Base-by-base conservation (phyloP, 2,797 vertebrate species). In the Spea hammondii region DNA sequence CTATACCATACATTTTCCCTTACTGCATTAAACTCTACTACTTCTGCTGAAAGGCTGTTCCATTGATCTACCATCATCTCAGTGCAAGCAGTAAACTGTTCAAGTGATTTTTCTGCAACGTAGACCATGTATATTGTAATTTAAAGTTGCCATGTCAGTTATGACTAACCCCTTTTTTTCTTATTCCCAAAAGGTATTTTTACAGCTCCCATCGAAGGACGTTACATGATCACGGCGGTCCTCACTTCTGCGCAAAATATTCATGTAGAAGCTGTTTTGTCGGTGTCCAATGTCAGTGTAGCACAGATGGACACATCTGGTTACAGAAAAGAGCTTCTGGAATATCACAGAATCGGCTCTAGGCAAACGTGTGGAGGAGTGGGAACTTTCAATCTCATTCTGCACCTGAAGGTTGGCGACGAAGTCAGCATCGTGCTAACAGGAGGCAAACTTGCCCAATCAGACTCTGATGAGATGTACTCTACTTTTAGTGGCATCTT, bases 401-500 rank as follows among this genome's bases (percentile, higher is more conserved):
- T 99, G 55, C 86, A 94, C 14, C 89, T 99, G 82, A 95, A 87
- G 86, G 90, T 89, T 5, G 96, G 95, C 59, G 96, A 98, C 0
- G 91, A 88, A 55, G 94, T 90, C 0, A 94, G 92, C 0, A 82
- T 99, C 0, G 89, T 95, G 0, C 84, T 97, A 83, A 96, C 93
- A 0, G 93, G 93, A 4, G 98, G 97, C 78, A 95, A 89, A 69
- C 87, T 99, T 78, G 96, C 95, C 1, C 87, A 91, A 84, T 93
- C 97, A 0, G 89, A 93, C 80, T 94, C 95, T 32, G 89, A 93
- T 0, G 94, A 96, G 85, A 90, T 95, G 80, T 92, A 94, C 85
- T 99, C 96, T 5, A 96, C 97, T 0, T 99, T 99, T 84, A 97
- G 97, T 51, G 96, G 91, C 0, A 91, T 94, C 44, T 93, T 99